A percentile compares a stretch with the other conserved stretches of the same genome.
These are phyloP conservation scores for Tryphoninae sp. DNA, from an alignment of 2,888 invertebrate species.

Conservation along the genomic window DNA sequence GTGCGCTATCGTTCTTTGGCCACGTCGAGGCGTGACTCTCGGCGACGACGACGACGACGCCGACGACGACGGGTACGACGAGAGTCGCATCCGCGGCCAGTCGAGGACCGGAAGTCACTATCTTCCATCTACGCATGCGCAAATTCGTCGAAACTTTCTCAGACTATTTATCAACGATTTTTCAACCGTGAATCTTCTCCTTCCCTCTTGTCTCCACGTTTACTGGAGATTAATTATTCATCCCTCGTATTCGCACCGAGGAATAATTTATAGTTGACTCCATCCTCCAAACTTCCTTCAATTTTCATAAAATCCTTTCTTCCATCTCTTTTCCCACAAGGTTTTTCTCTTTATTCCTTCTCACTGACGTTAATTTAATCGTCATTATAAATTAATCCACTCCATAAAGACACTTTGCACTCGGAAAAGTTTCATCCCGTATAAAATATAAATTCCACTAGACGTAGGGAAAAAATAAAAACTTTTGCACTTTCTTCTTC, in stretches of 20 bases:
- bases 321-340: too few species aligned
- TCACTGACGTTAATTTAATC: too few species aligned
- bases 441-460: too few species aligned
- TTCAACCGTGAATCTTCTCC: not conserved
- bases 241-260: not conserved
- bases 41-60: slow-evolving; percentile 36
- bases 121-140: slow-evolving; percentile 57
- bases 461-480: too few species aligned
- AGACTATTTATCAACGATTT: not conserved
- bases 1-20: slow-evolving; percentile 14
- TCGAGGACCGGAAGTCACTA: slow-evolving; percentile 51
- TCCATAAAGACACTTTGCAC: too few species aligned
- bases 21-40: slow-evolving; percentile 43
- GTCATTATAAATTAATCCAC: too few species aligned
- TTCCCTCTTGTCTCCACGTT: too few species aligned
- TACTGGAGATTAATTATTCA: not conserved
- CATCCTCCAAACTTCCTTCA: not conserved
- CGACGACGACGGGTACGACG: slow-evolving; percentile 49
- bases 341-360: too few species aligned
- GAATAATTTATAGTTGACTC: not conserved
- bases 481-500: not conserved
- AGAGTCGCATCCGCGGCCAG: slow-evolving; percentile 54
- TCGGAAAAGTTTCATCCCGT: too few species aligned
- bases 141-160: slow-evolving; percentile 29
- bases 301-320: not conserved